Evolutionary conservation across 1,140 invertebrate species (phyloP), one percentile per base, ranked within the genome.

Genomic region (Drosophila pectinifera): DNA sequence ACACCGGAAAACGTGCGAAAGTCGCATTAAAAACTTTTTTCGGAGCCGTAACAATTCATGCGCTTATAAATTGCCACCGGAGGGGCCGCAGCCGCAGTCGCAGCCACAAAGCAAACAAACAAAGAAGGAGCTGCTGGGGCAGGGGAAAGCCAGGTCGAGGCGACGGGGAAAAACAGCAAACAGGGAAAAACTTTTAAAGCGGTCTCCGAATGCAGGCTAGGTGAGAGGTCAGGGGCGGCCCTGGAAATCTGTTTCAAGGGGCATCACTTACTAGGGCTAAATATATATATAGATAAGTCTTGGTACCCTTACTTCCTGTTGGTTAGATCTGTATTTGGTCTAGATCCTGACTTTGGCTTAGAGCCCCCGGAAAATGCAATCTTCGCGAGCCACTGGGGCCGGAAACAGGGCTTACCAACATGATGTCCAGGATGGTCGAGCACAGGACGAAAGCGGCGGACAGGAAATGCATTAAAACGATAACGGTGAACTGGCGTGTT

Each of bases 381-480:
- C 0, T 0, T 0, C 0, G 7, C 13, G 0, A 5, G 45, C 36
- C 64, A 8, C 61, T 68, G 45, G 2, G 14, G 28, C n/a, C n/a
- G 49, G 11, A 53, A 20, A 49, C 42, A 43, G 13, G 55, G 42
- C 90, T 91, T 73, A 91, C 90, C 90, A 90, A 73, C 86, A 91
- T 80, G 69, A 91, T 73, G 67, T 90, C 85, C 79, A 92, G 65
- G 74, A 91, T 81, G 54, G 88, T 91, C 6, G 80, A 88, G 67
- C 91, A 92, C 18, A 92, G 76, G 36, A 91, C 86, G 45, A 91
- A 74, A 38, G 91, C 88, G 53, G 91, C 88, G 41, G 78, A 92
- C 42, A 92, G 80, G 72, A 92, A 92, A 78, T 92, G 91, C 84
- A 92, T 89, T 80, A 92, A 64, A 67, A 92, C 80, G 72, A 92